Conservation (phyloP, 2,888 invertebrate species). For the Dendrolimus houi region DNA sequence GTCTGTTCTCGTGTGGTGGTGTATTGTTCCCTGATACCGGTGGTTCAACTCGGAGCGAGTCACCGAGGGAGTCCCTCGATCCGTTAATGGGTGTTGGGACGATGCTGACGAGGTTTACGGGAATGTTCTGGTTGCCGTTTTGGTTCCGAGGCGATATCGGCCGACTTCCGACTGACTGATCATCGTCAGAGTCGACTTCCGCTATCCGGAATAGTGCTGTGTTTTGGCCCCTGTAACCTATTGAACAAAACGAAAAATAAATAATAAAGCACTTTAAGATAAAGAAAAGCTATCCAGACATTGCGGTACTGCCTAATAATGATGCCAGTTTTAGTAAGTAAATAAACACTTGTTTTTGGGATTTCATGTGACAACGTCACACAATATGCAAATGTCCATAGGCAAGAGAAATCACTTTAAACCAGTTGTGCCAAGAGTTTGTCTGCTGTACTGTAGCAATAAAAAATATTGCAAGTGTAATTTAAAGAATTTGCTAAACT, state of each 20-base stretch:
- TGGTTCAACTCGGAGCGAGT: constrained; percentile 45
- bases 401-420: too few relatives aligned
- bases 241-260: constrained; percentile 2
- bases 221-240: constrained; percentile 66
- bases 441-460: too few relatives aligned
- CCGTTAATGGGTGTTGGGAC: constrained; percentile 78
- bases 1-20: constrained; percentile 32
- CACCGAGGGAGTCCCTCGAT: constrained; percentile 58
- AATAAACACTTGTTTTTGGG: too few relatives aligned
- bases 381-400: too few relatives aligned
- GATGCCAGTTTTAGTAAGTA: too few relatives aligned
- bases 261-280: too few relatives aligned
- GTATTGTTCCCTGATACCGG: constrained; percentile 35
- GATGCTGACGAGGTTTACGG: constrained; percentile 69
- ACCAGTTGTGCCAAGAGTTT: too few relatives aligned
- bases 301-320: too few relatives aligned
- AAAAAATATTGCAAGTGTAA: too few relatives aligned
- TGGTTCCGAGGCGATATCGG: constrained; percentile 53
- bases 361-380: too few relatives aligned
- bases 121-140: constrained; percentile 33
- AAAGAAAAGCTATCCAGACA: too few relatives aligned
- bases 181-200: constrained; percentile 80
- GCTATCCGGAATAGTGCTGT: constrained; percentile 66
- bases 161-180: constrained; percentile 61
- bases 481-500: too few relatives aligned